These are phyloP conservation scores for Orius laevigatus DNA, from an alignment of 1,140 invertebrate genomes.

Conservation along the genomic window DNA sequence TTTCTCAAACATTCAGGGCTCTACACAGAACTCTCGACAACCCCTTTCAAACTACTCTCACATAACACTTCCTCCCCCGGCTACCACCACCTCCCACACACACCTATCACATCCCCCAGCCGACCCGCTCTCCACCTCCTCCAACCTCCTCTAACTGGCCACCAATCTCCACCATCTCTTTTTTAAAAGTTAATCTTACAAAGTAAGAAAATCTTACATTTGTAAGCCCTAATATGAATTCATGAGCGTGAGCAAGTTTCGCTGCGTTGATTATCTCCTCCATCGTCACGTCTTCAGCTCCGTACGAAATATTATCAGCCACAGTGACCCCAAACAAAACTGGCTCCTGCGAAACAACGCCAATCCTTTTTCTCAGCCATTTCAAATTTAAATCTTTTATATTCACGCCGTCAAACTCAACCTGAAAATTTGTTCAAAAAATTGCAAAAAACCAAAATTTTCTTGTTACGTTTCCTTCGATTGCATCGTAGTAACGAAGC, in stretches of 20 bases:
- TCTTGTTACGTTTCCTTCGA: conserved; percentile 30
- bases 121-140: no score
- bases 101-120: no score
- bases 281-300: conserved; percentile 37
- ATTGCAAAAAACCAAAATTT: not conserved
- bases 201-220: conserved; percentile 34
- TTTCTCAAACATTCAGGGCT: no score
- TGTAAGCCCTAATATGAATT: conserved; percentile 59
- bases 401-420: conserved; percentile 42
- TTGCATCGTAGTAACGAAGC: conserved; percentile 64
- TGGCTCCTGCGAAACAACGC: conserved; percentile 65
- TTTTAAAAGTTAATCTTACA: no score
- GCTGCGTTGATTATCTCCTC: conserved; percentile 45
- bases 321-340: conserved; percentile 57
- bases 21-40: not conserved
- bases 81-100: no score
- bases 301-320: conserved; percentile 59
- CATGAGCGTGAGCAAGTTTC: conserved; percentile 56
- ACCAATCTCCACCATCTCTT: no score
- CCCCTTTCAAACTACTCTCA: not conserved
- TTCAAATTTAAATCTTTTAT: conserved; percentile 44
- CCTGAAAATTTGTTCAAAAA: conserved; percentile 24
- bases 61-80: no score
- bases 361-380: conserved; percentile 50
- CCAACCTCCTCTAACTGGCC: no score